Base-by-base conservation (phyloP, 2,888 invertebrate species). In the Pteria penguin region DNA sequence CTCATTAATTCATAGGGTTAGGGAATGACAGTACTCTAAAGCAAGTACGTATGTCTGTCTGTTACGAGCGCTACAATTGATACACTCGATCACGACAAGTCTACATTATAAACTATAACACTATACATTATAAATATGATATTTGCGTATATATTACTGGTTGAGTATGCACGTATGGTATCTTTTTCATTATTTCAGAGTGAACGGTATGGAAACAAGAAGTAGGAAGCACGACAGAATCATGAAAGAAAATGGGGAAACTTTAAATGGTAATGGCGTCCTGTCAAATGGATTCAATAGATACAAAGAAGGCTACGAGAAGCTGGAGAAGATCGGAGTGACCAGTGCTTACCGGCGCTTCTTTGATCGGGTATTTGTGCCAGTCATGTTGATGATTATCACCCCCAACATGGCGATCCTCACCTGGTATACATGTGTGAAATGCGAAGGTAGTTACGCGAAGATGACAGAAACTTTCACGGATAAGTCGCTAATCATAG, bases 351-450 rank as follows among this genome's bases (percentile, higher is more conserved):
- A 86, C 26, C 72, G 80, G 45, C 57, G 66, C n/a, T 72, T 87
- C 24, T 73, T 88, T 62, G 79, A 83, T 69, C 82, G 80, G 22
- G 85, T 89, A 0, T 22, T 91, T 4, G 57, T 88, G 2, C 91
- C 91, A 0, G 2, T 89, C 1, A 76, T 85, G 22, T 75, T 91
- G 3, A 84, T 91, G 52, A 26, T 84, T 0, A 73, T 82, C 29
- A 84, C 86, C 2, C 90, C 91, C 14, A 89, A 88, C 69, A 67
- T 87, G 2, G 85, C 85, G n/a, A 84, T 91, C 26, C 27, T 89
- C 29, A 80, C 90, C 14, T 87, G 89, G 85, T 89, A 88, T 79
- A 84, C 86, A 0, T 84, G 85, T 4, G 79, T 79, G 1, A 79
- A 87, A 61, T 87, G 86, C 69, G 82, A 86, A 58, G 89, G 89